Conservation (phyloP, 2,888 invertebrate genomes). For the Synanthedon myopaeformis region DNA sequence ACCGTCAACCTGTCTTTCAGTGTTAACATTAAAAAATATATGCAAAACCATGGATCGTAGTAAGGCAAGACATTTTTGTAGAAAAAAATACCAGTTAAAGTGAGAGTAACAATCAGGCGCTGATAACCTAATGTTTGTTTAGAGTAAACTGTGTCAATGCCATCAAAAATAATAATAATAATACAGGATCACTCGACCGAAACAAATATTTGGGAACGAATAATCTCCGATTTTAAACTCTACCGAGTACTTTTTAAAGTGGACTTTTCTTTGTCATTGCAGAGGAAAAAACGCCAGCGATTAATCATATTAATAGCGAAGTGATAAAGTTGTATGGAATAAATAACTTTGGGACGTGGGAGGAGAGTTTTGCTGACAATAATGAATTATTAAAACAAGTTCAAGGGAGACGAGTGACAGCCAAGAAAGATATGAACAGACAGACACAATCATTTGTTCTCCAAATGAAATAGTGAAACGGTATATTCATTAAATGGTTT, state of each 20-base stretch:
- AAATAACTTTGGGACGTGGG: conserved; percentile 1
- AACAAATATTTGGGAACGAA: not conserved
- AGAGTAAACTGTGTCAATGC: not conserved
- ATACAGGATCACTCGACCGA: not conserved
- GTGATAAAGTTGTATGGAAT: conserved; percentile 6
- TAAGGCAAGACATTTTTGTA: too few relatives aligned
- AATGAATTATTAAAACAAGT: conserved; percentile 16
- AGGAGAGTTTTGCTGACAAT: conserved; percentile 6
- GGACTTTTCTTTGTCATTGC: not conserved
- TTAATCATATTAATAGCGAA: conserved; percentile 7
- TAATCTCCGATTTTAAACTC: not conserved
- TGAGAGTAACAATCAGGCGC: too few relatives aligned
- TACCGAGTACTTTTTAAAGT: not conserved
- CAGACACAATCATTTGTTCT: too few relatives aligned
- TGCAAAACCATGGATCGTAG: too few relatives aligned
- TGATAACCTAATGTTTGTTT: not conserved
- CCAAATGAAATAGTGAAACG: too few relatives aligned
- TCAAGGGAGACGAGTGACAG: conserved; percentile 17
- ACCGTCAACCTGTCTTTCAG: too few relatives aligned
- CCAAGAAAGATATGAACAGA: conserved; percentile 1
- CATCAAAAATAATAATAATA: not conserved
- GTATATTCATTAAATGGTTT: too few relatives aligned
- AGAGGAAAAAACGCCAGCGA: not conserved
- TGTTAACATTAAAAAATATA: too few relatives aligned
- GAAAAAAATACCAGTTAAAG: too few relatives aligned